Evolutionary conservation across 2,797 vertebrate species (phyloP).

Genomic region (Lycodopsis pacificus): DNA sequence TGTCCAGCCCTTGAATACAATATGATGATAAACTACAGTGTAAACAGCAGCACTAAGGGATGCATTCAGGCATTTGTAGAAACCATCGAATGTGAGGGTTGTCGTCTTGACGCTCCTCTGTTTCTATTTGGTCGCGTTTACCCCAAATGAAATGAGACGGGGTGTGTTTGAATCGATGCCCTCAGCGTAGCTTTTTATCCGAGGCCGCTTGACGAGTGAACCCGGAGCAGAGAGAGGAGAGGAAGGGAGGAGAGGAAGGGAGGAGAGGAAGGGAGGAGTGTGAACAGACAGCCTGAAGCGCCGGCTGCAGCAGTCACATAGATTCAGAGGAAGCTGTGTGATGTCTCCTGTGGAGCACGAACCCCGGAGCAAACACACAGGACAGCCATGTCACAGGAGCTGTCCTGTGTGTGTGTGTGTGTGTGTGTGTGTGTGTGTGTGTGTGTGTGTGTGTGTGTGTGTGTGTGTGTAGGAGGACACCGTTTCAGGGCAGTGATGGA

Average conservation of each 20-base stretch:
- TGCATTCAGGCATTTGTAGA: not conserved
- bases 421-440: not conserved
- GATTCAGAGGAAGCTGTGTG: slow-evolving; percentile 72
- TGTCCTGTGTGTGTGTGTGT: not conserved
- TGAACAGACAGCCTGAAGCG: slow-evolving; percentile 70
- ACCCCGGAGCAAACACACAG: slow-evolving; percentile 58
- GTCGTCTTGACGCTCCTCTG: not conserved
- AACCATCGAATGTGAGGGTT: not conserved
- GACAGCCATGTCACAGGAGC: slow-evolving; percentile 36
- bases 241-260: slow-evolving; percentile 49
- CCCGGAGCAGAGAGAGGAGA: slow-evolving; percentile 19
- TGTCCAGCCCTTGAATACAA: too few species aligned
- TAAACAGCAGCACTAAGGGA: not conserved
- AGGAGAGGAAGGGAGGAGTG: slow-evolving; percentile 45
- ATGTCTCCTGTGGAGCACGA: slow-evolving; percentile 62
- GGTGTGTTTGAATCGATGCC: slow-evolving; percentile 18
- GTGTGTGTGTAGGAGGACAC: not conserved
- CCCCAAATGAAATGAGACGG: slow-evolving; percentile 34
- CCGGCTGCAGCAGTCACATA: slow-evolving; percentile 77
- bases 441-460: not conserved
- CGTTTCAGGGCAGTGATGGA: slow-evolving; percentile 34
- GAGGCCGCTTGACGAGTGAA: slow-evolving; percentile 19
- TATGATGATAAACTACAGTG: not conserved
- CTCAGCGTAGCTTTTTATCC: slow-evolving; percentile 21
- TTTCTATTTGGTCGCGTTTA: not conserved